Percentiles rank a stretch among this genome's conserved stretches.
phyloP scores from a whole-genome alignment of 2,888 invertebrate species.

The Junonia oenone region DNA sequence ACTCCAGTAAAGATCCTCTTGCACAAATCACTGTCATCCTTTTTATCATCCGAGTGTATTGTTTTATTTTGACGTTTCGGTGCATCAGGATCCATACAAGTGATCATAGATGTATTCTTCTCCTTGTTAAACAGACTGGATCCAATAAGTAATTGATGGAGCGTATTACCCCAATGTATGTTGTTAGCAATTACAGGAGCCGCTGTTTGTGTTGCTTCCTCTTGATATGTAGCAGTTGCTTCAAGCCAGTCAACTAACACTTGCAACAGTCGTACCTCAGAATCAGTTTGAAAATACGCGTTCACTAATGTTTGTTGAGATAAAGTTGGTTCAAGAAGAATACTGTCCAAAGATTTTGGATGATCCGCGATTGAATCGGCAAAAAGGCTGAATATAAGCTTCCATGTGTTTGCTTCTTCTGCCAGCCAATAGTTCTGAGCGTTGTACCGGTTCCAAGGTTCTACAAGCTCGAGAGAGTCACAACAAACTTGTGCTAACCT shows the following conservation, averaged over 20 bases:
- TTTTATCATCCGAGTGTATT: constrained; percentile 91
- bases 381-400: constrained; percentile 88
- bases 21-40: constrained; percentile 82
- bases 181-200: constrained; percentile 76
- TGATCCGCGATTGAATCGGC: constrained; percentile 86
- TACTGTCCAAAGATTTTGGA: constrained; percentile 71
- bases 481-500: constrained; percentile 83
- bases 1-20: constrained; percentile 85
- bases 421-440: constrained; percentile 81
- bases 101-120: constrained; percentile 73
- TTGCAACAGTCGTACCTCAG: constrained; percentile 85
- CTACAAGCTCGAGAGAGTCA: constrained; percentile 78
- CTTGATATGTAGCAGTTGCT: constrained; percentile 90
- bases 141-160: constrained; percentile 84
- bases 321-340: constrained; percentile 59
- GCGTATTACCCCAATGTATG: constrained; percentile 94
- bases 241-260: constrained; percentile 96
- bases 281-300: constrained; percentile 67
- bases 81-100: constrained; percentile 93
- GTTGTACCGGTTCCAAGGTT: constrained; percentile 72
- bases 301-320: constrained; percentile 62
- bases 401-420: constrained; percentile 94
- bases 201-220: constrained; percentile 72
- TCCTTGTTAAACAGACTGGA: constrained; percentile 70
- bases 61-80: constrained; percentile 87